These are phyloP conservation scores for Hycleus cichorii DNA, from an alignment of 1,140 invertebrate genomes.

Conservation along the genomic window DNA sequence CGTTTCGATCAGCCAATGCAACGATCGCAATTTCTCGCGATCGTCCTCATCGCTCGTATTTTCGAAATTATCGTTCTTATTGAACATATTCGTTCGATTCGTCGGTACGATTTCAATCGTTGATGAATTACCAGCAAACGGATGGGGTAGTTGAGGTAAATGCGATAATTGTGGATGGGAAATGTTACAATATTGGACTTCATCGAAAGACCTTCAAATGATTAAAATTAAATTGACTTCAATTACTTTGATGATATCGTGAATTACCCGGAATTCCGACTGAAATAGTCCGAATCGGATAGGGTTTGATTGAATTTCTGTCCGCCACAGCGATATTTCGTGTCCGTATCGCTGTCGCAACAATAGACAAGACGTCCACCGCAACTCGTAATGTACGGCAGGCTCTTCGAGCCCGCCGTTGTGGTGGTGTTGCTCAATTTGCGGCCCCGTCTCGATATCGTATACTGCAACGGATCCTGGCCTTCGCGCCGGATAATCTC, in stretches of 20 bases:
- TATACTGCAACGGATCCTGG: conserved; percentile 85
- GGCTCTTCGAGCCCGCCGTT: conserved; percentile 17
- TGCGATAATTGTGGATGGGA: conserved; percentile 45
- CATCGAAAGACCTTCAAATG: conserved; percentile 21
- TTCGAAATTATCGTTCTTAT: conserved; percentile 28
- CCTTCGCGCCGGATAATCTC: conserved; percentile 90
- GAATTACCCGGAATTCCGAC: conserved; percentile 45
- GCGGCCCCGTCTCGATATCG: conserved; percentile 80
- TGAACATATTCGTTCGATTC: conserved; percentile 29
- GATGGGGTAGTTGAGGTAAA: conserved; percentile 39
- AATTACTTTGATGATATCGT: not conserved
- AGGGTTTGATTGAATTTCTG: conserved; percentile 54
- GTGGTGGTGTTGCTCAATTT: conserved; percentile 45
- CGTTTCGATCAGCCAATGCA: conserved; percentile 79
- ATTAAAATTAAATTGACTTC: too few species aligned
- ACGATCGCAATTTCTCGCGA: conserved; percentile 74
- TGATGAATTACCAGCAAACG: conserved; percentile 6
- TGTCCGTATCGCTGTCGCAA: conserved; percentile 57
- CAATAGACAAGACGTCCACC: conserved; percentile 50
- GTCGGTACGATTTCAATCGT: conserved; percentile 38
- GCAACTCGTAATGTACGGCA: conserved; percentile 49
- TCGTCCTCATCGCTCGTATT: conserved; percentile 42
- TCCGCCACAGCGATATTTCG: conserved; percentile 55
- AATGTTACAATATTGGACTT: conserved; percentile 41
- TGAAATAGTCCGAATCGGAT: conserved; percentile 46